Percentiles rank a stretch among this genome's conserved stretches.
Evolutionary conservation across 1,140 invertebrate genomes (phyloP).

Genomic region (Temnothorax longispinosus): DNA sequence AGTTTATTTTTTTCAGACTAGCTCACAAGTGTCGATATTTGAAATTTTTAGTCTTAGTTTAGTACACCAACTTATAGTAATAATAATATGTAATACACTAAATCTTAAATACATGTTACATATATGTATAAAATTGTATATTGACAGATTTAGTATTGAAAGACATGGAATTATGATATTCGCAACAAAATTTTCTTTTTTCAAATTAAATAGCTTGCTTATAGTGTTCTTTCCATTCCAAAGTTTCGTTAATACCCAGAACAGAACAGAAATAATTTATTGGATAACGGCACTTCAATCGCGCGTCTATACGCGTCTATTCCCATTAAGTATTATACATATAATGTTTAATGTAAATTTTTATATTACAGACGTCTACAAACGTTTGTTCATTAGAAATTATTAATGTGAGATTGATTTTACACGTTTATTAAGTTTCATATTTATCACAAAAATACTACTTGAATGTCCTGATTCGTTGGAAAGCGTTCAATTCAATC

Average conservation of each 20-base stretch:
- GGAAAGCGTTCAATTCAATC: constrained; percentile 72
- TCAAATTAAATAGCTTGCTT: background rate
- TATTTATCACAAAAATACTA: background rate
- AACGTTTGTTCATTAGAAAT: no score
- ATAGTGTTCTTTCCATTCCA: background rate
- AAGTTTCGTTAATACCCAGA: background rate
- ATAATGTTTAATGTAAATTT: background rate
- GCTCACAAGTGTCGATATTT: background rate
- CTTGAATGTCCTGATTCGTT: background rate
- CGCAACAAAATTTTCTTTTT: background rate
- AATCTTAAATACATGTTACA: background rate
- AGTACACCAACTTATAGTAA: background rate
- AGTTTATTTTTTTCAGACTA: background rate
- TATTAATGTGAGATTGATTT: background rate
- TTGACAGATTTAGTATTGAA: background rate
- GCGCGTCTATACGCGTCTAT: background rate
- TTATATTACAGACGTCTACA: no score
- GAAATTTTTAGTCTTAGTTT: background rate
- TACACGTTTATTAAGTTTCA: background rate
- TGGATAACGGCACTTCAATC: background rate
- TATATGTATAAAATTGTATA: background rate
- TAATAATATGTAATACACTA: background rate
- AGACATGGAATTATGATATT: background rate
- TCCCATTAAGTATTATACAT: background rate
- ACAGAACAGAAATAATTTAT: background rate